Base-by-base conservation (phyloP, 2,113 vertebrate genomes). In the Oplegnathus fasciatus region DNA sequence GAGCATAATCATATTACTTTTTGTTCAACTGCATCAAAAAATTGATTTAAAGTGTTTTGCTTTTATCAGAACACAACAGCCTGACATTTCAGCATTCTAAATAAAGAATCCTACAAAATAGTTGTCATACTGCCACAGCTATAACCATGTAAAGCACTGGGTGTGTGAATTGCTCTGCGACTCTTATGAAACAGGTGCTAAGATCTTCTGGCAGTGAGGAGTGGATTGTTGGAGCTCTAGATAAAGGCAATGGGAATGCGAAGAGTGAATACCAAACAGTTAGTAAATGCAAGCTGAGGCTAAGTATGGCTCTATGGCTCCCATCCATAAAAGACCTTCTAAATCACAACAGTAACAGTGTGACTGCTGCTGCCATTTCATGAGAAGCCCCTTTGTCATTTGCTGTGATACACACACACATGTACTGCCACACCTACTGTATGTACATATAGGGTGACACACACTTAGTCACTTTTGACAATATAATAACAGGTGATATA, bases 161-260 rank as follows among this genome's bases (percentile, higher is more conserved):
- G 40, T 67, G 73, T 61, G 42, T 71, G 42, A 66, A 81, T 60
- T 73, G 60, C 50, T 82, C 65, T 26, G 28, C 15, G n/a, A 72
- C 40, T 64, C 70, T 65, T 58, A 57, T 78, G 30, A 83, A 61
- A 48, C 62, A 54, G 66, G 66, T 32, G 86, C 61, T 73, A 40
- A 68, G 73, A 77, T 78, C 52, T 81, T 46, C 34, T 46, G 10
- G 4, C 57, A 79, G 14, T 71, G 71, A 54, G 46, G 28, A 78
- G 75, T 37, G 69, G 69, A 68, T 32, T 26, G 69, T 50, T 62
- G 54, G 66, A 62, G 78, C 48, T 65, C 10, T 60, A 34, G 26
- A 77, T 67, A 34, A 58, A 64, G 26, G 44, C 15, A 5, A 48
- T 20, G 26, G 24, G 20, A 79, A 68, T 6, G 17, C 2, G 17